Conservation (phyloP, 2,113 vertebrate genomes). For the Egretta garzetta region DNA sequence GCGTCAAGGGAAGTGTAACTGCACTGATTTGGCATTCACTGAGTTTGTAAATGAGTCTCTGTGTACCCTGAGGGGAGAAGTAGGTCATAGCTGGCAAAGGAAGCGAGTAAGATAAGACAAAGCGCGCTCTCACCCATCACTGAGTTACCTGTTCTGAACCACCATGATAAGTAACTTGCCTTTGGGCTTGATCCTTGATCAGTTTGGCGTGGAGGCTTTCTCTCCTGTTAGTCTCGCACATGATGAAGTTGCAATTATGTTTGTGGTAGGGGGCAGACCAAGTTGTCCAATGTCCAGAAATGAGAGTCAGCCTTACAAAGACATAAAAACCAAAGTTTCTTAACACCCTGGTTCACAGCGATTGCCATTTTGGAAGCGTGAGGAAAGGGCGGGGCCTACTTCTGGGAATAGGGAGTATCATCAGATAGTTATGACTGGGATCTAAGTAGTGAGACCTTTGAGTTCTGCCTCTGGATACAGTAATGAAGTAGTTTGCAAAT, state of each 20-base stretch:
- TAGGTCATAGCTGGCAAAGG: slow-evolving; percentile 46
- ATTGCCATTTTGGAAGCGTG: neutral
- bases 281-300: neutral
- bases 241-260: neutral
- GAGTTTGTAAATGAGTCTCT: slow-evolving; percentile 52
- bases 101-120: slow-evolving; percentile 31
- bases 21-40: slow-evolving; percentile 20
- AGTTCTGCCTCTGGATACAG: neutral
- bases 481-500: neutral
- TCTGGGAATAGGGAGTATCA: neutral
- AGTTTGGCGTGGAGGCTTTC: neutral
- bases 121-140: neutral
- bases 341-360: neutral
- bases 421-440: neutral
- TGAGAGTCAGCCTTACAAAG: neutral
- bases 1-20: slow-evolving; percentile 38
- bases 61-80: neutral
- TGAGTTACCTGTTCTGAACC: slow-evolving; percentile 8
- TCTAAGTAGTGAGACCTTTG: neutral
- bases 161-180: slow-evolving; percentile 31
- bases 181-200: slow-evolving; percentile 20
- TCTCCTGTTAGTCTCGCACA: neutral
- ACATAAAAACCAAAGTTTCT: neutral
- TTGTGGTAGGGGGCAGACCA: neutral
- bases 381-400: neutral